Conservation (phyloP, 2,797 vertebrate species). For the Chiloscyllium punctatum region DNA sequence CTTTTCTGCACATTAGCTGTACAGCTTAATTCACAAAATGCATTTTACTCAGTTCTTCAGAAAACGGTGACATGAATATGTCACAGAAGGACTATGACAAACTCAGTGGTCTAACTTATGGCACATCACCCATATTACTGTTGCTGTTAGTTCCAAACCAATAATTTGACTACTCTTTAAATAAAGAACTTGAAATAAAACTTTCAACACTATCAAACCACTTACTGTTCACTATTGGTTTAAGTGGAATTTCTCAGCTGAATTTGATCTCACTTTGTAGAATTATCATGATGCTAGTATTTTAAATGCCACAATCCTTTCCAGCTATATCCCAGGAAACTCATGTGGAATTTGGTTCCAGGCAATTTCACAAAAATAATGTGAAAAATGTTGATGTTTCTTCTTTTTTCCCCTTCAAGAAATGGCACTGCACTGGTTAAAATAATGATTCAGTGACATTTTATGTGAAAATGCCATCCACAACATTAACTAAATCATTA, state of each 20-base stretch:
- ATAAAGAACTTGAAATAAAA: neutral
- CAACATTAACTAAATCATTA: no score
- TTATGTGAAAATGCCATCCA: neutral
- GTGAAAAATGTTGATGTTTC: neutral
- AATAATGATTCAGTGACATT: neutral
- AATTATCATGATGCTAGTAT: neutral
- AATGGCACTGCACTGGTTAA: neutral
- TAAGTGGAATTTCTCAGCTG: neutral
- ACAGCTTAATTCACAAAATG: neutral
- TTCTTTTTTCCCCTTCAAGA: neutral
- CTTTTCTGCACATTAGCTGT: neutral
- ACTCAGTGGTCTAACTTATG: neutral
- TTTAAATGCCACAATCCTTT: neutral
- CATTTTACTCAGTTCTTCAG: neutral
- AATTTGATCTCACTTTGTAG: neutral
- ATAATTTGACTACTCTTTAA: neutral
- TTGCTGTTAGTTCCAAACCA: neutral
- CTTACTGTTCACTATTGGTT: neutral
- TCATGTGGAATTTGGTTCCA: neutral
- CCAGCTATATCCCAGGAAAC: neutral
- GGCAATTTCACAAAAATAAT: neutral
- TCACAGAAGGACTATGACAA: neutral
- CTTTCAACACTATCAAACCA: neutral
- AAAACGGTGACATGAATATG: neutral
- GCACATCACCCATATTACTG: neutral